Evolutionary conservation across 2,888 invertebrate genomes (phyloP), one percentile per base, ranked within the genome.

Genomic region (Drosophila eohydei): DNA sequence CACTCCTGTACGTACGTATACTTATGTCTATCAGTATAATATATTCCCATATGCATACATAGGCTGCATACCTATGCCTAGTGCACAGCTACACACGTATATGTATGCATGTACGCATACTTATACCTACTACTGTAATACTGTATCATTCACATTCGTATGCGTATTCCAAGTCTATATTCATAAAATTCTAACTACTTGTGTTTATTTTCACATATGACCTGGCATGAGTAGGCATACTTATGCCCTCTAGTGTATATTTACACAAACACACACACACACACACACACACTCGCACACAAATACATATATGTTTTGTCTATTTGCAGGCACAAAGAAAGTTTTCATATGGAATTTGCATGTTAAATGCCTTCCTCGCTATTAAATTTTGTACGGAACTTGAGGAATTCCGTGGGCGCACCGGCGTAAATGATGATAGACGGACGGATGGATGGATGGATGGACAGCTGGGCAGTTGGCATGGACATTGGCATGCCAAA

Each of bases 311-410:
- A 14, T 52, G 30, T 66, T 21, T 32, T 48, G 43, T 56, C 28
- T 77, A 41, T 32, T 46, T 46, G 26, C 26, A 16, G 38, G 26
- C 41, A 21, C 28, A 75, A 52, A 34, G 58, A 69, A 69, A 63
- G 48, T 60, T 50, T 78, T 48, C 50, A 28, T 62, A 43, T 66
- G 56, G 36, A 58, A 78, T 72, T 66, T 63, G 56, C 46, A 50
- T 66, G 72, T 56, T 62, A 72, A 38, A 32, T 50, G 74, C 41
- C 59, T 54, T 40, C 40, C 11, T 32, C n/a, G 48, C 48, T 50
- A 50, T 50, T 50, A 50, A 21, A 40, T 54, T 54, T 54, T 38
- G 52, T 40, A 38, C 59, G 69, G 46, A 69, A 73, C 61, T 75
- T 44, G 48, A 44, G 61, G 40, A 75, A 68, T 67, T 36, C 41